These are phyloP conservation scores for Himantopus leucocephalus DNA, from an alignment of 2,113 vertebrate species.

Conservation along the genomic window DNA sequence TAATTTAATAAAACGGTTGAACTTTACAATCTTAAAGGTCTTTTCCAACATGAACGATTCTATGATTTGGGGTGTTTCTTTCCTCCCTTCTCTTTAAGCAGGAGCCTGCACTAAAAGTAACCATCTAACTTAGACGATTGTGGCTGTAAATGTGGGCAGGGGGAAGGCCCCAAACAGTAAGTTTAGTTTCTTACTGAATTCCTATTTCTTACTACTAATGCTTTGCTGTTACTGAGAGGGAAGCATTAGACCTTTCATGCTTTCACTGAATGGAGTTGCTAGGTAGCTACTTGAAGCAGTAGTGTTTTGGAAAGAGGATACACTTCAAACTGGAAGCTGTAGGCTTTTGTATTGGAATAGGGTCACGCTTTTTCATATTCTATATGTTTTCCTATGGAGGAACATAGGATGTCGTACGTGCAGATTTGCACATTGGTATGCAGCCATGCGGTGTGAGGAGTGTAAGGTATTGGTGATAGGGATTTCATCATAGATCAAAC, in stretches of 20 bases:
- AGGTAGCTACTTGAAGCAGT: not conserved
- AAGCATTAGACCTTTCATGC: not conserved
- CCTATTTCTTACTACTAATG: not conserved
- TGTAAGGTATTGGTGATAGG: not conserved
- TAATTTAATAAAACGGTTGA: not conserved
- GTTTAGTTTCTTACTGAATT: not conserved
- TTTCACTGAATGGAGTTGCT: not conserved
- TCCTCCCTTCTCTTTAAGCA: not conserved
- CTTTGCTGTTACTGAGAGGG: not conserved
- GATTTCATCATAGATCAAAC: not conserved
- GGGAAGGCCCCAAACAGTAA: not conserved
- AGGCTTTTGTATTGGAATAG: not conserved
- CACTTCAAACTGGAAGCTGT: not conserved
- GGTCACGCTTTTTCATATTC: not conserved
- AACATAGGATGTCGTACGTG: not conserved
- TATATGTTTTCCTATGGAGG: accelerated
- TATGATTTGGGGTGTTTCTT: not conserved
- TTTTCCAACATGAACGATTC: not conserved
- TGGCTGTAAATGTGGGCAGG: not conserved
- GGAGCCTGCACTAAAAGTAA: not conserved
- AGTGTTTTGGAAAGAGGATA: not conserved
- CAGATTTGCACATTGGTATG: not conserved
- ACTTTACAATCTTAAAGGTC: not conserved
- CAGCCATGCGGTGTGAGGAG: not conserved
- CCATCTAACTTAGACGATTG: not conserved